Evolutionary conservation across 2,888 invertebrate genomes (phyloP), one percentile per base, ranked within the genome.

Genomic region (Microctonus hyperodae): DNA sequence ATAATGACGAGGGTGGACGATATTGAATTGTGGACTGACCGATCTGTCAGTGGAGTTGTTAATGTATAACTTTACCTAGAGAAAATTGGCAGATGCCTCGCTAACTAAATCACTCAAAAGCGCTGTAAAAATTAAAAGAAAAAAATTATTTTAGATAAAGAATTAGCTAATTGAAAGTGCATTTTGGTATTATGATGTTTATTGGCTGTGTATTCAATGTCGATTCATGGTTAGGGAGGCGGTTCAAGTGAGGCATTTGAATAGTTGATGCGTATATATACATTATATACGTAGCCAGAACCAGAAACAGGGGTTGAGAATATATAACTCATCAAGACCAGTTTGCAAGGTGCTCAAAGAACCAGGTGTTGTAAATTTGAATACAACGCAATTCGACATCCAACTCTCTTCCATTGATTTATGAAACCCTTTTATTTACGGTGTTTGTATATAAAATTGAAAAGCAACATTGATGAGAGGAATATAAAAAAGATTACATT

Each of bases 21-120:
- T 78, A 79, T 80, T 80, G 77, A 79, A 80, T 80, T 78, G 79
- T 73, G 73, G 75, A 75, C 77, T 74, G 77, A 76, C 77, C 78
- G 75, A 79, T 78, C 77, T 75, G 74, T 75, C 77, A 70, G 72
- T 69, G 69, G 72, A 71, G 73, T 70, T 69, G 74, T 70, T 71
- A 70, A 71, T 70, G 69, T 66, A n/a, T n/a, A 55, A 44, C 55
- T 28, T 25, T 40, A 35, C 33, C 44, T 40, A 20, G 53, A 37
- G 56, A 58, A 64, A 63, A 68, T 57, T 62, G 40, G n/a, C 65
- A 65, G 53, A 65, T 65, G 60, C 31, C 44, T 20, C 3, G 22
- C n/a, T 40, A 65, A 53, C 22, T 16, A 51, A 53, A 60, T 60
- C 37, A 60, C 11, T 40, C 37, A 35, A 31, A 10, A 25, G 31